These are phyloP conservation scores for Mastacembelus armatus DNA, from an alignment of 2,797 vertebrate species.

Conservation along the genomic window DNA sequence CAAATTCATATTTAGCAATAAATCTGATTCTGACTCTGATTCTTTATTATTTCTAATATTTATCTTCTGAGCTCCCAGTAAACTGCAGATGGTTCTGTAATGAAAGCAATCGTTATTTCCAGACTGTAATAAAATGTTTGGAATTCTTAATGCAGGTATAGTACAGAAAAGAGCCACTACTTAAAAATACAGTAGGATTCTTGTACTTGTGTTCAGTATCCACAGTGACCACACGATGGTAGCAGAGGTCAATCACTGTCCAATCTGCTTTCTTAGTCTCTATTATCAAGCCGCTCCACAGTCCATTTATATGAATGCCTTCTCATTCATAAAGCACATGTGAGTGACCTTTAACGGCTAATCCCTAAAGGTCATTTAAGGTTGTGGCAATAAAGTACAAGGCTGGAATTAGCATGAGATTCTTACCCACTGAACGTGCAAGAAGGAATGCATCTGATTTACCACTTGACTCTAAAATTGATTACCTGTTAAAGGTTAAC, in stretches of 20 bases:
- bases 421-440: background rate
- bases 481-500: conserved; percentile 45
- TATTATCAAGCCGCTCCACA: background rate
- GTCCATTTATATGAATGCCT: conserved; percentile 12
- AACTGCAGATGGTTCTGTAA: background rate
- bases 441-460: conserved; percentile 3
- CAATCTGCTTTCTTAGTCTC: background rate
- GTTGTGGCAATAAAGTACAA: conserved; percentile 32
- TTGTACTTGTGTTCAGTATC: conserved; percentile 17
- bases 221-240: conserved; percentile 45
- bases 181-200: no score
- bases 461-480: conserved; percentile 3
- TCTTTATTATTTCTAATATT: no score
- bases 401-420: conserved; percentile 19
- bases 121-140: background rate
- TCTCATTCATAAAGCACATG: conserved; percentile 44
- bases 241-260: conserved; percentile 27
- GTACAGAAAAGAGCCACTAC: background rate
- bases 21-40: no score
- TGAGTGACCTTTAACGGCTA: conserved; percentile 42
- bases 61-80: no score
- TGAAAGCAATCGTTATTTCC: background rate
- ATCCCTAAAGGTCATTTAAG: conserved; percentile 43
- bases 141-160: background rate
- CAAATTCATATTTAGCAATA: no score